A percentile compares a stretch with the other conserved stretches of the same genome.
Evolutionary conservation across 1,140 invertebrate genomes (phyloP).

Genomic region (Ips nitidus): DNA sequence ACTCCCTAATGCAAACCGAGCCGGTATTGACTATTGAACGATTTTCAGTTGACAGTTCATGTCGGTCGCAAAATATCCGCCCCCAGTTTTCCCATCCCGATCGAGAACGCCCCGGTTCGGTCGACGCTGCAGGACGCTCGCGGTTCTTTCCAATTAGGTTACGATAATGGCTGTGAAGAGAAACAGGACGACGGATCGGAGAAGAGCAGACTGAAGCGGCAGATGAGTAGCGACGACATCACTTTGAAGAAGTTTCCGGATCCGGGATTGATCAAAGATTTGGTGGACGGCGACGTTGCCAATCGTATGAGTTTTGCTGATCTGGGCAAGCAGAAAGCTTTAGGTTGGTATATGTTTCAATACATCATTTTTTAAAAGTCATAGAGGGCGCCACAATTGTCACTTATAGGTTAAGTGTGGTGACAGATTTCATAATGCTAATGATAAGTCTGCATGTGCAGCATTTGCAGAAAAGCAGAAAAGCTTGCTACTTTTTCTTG

Average conservation of each 20-base stretch:
- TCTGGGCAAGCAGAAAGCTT: slow-evolving; percentile 59
- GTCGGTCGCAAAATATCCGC: slow-evolving; percentile 61
- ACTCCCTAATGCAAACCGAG: background rate
- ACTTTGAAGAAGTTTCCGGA: slow-evolving; percentile 49
- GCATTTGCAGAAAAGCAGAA: too few species aligned
- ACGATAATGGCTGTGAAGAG: slow-evolving; percentile 61
- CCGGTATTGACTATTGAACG: background rate
- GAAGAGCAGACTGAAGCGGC: slow-evolving; percentile 59
- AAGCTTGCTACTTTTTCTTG: too few species aligned
- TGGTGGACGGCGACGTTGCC: slow-evolving; percentile 47
- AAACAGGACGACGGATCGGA: slow-evolving; percentile 59
- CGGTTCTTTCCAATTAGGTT: slow-evolving; percentile 68
- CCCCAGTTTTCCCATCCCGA: slow-evolving; percentile 51
- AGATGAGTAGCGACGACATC: slow-evolving; percentile 59
- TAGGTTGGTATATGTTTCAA: slow-evolving; percentile 17
- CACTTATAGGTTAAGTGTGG: too few species aligned
- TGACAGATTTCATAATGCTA: too few species aligned
- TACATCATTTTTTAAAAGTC: background rate
- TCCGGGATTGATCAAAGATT: slow-evolving; percentile 43
- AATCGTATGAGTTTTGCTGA: slow-evolving; percentile 74
- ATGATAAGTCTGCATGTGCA: too few species aligned
- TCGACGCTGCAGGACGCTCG: slow-evolving; percentile 75
- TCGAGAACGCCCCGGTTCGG: slow-evolving; percentile 55
- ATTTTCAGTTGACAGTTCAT: slow-evolving; percentile 58
- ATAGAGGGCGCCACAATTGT: too few species aligned